phyloP scores from a whole-genome alignment of 2,797 vertebrate genomes.

The Onychomys arenicola region DNA sequence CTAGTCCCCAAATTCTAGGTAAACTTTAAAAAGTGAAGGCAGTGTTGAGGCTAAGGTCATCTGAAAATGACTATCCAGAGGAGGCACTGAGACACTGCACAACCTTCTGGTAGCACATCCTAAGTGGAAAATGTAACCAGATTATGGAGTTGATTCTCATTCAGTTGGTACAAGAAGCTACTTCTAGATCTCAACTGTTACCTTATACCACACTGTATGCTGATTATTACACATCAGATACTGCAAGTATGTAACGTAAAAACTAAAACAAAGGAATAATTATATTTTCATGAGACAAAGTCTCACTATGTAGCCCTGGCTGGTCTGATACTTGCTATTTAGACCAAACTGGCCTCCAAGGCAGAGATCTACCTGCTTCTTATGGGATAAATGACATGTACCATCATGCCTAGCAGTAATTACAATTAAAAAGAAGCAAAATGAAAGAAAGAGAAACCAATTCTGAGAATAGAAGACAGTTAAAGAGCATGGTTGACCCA shows the following conservation, averaged over 20 bases:
- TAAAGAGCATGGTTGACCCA: too few relatives aligned
- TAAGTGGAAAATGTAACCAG: neutral
- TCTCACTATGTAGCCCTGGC: neutral
- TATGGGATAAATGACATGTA: neutral
- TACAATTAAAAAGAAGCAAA: conserved; percentile 1
- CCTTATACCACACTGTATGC: neutral
- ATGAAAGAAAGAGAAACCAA: neutral
- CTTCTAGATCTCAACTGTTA: neutral
- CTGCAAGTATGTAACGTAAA: neutral
- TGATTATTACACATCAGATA: neutral
- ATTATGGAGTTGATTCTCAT: neutral
- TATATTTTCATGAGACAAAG: neutral
- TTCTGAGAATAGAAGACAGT: neutral
- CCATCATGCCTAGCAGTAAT: neutral
- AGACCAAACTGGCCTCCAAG: neutral
- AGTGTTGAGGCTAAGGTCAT: neutral
- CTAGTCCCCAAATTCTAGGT: neutral
- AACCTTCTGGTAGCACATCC: neutral
- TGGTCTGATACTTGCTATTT: neutral
- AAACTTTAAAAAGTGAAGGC: neutral
- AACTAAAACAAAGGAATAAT: conserved; percentile 19
- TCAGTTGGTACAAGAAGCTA: neutral
- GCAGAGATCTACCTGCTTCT: neutral
- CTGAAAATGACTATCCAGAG: neutral
- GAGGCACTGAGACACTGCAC: neutral